phyloP scores from a whole-genome alignment of 2,888 invertebrate genomes.

The Scotopteryx bipunctaria region DNA sequence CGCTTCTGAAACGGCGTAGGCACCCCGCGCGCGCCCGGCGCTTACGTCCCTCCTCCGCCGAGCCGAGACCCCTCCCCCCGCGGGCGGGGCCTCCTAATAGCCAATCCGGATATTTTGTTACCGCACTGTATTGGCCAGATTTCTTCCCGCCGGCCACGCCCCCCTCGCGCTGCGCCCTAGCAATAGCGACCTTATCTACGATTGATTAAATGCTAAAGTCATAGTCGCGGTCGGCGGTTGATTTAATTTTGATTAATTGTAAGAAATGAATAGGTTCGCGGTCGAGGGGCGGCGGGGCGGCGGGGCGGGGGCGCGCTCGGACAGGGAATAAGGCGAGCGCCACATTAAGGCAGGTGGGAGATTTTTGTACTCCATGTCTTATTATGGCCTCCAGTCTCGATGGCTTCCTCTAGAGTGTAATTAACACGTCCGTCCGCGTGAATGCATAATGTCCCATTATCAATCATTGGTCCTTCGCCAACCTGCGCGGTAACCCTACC shows the following conservation, averaged over 20 bases:
- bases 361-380: conserved; percentile 31
- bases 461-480: conserved; percentile 49
- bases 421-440: conserved; percentile 28
- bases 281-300: conserved; percentile 39
- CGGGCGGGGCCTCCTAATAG: conserved; percentile 81
- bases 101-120: conserved; percentile 85
- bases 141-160: conserved; percentile 79
- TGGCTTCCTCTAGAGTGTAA: conserved; percentile 45
- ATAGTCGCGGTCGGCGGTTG: conserved; percentile 49
- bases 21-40: conserved; percentile 27
- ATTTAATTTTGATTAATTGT: conserved; percentile 83
- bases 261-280: conserved; percentile 75
- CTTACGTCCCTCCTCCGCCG: conserved; percentile 45
- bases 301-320: conserved; percentile 29
- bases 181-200: conserved; percentile 51
- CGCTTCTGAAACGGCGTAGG: conserved; percentile 44
- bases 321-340: conserved; percentile 29
- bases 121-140: conserved; percentile 85
- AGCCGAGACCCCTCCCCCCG: conserved; percentile 48
- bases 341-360: conserved; percentile 38
- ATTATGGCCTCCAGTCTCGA: conserved; percentile 37
- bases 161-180: conserved; percentile 47
- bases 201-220: conserved; percentile 51
- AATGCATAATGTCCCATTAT: conserved; percentile 57
- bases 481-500: conserved; percentile 34